Percentiles rank a stretch among this genome's conserved stretches.
Evolutionary conservation across 1,140 invertebrate species (phyloP).

Genomic region (fruit fly (Drosophila melanogaster)): DNA sequence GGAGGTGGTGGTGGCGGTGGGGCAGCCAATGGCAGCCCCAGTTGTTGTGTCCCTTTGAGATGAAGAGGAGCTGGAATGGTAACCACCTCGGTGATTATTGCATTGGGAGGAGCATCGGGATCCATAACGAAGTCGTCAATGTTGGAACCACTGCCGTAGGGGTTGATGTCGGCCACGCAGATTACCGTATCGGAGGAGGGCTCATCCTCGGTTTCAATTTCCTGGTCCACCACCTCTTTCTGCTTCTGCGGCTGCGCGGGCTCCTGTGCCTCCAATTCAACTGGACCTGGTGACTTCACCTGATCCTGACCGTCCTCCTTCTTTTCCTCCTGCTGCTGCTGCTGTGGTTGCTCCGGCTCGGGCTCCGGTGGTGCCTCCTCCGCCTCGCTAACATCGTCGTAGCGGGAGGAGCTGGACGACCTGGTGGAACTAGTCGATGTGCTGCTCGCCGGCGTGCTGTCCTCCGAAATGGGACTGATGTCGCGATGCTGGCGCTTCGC

Average conservation of each 20-base stretch:
- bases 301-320: not conserved
- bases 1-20: not conserved
- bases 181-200: constrained; percentile 23
- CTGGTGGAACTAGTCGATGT: not conserved
- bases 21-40: not conserved
- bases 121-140: constrained; percentile 1
- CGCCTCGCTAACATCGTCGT: constrained; percentile 24
- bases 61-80: constrained; percentile 32
- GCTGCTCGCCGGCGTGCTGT: constrained; percentile 13
- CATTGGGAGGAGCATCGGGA: constrained; percentile 28
- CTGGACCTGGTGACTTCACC: constrained; percentile 4
- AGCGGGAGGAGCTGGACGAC: constrained; percentile 15
- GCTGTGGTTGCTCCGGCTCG: not conserved
- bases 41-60: constrained; percentile 1
- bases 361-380: constrained; percentile 4
- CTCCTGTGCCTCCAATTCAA: not conserved
- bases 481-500: constrained; percentile 12
- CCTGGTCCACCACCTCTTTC: constrained; percentile 3
- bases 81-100: constrained; percentile 41
- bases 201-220: constrained; percentile 20
- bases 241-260: not conserved
- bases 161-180: not conserved
- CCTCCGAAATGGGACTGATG: constrained; percentile 38
- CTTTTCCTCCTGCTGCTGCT: not conserved
- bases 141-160: not conserved